Base-by-base conservation (phyloP, 2,797 vertebrate genomes). In the Morus bassanus region DNA sequence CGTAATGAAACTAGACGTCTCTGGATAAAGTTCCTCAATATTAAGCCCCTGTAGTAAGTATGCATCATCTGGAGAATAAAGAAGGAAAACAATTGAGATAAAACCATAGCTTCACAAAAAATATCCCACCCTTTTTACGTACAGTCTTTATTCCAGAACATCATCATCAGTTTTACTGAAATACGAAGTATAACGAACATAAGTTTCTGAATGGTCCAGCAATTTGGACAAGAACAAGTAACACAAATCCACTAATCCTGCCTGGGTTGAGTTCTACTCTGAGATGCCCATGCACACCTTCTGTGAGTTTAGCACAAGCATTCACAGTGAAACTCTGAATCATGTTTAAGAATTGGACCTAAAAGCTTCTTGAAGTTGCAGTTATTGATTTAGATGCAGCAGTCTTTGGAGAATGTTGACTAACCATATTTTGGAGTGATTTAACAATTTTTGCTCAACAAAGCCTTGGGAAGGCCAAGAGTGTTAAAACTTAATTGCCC, bases 21-120 rank as follows among this genome's bases (percentile, higher is more conserved):
- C 99, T 12, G 99, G 99, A 97, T 99, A 99, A 53, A 99, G 98
- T 95, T 99, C 99, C 95, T 99, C 99, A 77, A 99, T 99, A 97
- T 99, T 99, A 97, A 99, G 98, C 97, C 98, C 99, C 76, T 99
- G 98, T 97, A 99, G 98, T 97, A 99, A 98, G 97, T 99, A 99
- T 16, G 99, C 99, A 96, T 99, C 99, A 96, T 99, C 99, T 99
- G 93, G 72, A 97, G 81, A 96, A 84, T 48, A 97, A 81, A 97
- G 60, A 59, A 86, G 48, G 65, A 94, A 85, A 91, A 59, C 22
- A 35, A 64, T 1, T 33, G 64, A 59, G 27, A 53, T 60, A 35
- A 75, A 89, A 72, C 5, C 41, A 13, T 1, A 82, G 11, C 70
- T 63, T 45, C 30, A 59, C 37, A 37, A 79, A 70, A 45, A 8